phyloP scores from a whole-genome alignment of 37 sponge, comb jelly and placozoan species.

The Beroe forskalii region DNA sequence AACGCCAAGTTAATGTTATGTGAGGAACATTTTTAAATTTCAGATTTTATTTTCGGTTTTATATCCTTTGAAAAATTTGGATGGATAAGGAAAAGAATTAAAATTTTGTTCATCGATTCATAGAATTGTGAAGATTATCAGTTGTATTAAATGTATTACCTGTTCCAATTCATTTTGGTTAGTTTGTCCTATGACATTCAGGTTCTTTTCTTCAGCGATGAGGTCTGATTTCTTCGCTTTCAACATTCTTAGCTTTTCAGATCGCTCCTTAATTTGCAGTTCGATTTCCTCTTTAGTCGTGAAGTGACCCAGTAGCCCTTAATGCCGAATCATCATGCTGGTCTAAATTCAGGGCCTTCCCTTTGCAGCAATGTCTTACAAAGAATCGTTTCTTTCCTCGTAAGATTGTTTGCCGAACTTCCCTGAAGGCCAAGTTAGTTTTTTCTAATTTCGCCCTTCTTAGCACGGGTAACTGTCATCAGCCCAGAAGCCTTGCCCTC shows the following conservation, averaged over 20 bases:
- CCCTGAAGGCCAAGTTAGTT: background rate
- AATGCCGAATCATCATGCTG: background rate
- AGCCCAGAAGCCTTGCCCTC: background rate
- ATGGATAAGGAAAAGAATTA: background rate
- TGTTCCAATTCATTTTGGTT: background rate
- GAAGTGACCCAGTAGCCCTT: background rate
- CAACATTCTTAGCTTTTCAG: slow-evolving; percentile 17
- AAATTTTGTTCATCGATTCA: background rate
- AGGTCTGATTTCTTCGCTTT: slow-evolving; percentile 28
- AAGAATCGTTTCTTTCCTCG: slow-evolving; percentile 9
- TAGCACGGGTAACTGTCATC: background rate
- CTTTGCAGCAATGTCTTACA: background rate
- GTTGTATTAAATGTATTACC: background rate
- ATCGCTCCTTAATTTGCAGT: background rate
- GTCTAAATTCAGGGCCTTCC: background rate
- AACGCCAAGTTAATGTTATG: too few species aligned
- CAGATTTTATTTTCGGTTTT: too few species aligned
- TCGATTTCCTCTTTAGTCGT: slow-evolving; percentile 47
- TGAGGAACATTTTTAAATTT: too few species aligned
- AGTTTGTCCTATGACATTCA: background rate
- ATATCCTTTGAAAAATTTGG: background rate
- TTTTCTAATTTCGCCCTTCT: background rate
- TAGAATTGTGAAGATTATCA: too few species aligned
- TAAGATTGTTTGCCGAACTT: background rate
- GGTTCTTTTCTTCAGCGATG: background rate